These are phyloP conservation scores for Nesometra sesokonis DNA, from an alignment of 35 echinoderm and acorn worm species.

Conservation along the genomic window DNA sequence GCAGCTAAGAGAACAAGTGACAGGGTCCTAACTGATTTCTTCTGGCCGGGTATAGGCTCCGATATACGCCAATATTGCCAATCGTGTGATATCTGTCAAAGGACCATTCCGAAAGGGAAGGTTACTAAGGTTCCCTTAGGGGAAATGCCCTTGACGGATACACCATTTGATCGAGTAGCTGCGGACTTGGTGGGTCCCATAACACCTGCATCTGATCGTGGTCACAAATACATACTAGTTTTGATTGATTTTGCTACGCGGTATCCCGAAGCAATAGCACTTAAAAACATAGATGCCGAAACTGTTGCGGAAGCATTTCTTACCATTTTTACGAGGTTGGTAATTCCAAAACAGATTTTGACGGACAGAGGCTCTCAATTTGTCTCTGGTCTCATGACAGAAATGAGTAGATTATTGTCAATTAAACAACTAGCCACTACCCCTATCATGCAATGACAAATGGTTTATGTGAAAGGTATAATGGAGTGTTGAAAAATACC, in stretches of 20 bases:
- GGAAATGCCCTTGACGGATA: slow-evolving; percentile 13
- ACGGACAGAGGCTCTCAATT: neutral
- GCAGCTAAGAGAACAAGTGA: slow-evolving; percentile 25
- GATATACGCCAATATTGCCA: slow-evolving; percentile 22
- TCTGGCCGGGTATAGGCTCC: slow-evolving; percentile 31
- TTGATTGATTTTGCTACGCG: no score
- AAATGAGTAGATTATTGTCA: no score
- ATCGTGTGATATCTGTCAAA: slow-evolving; percentile 54
- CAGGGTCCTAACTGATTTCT: slow-evolving; percentile 30
- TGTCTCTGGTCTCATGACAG: neutral
- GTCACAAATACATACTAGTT: no score
- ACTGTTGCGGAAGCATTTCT: no score
- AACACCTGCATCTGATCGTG: no score
- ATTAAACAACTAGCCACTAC: no score
- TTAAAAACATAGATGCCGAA: neutral
- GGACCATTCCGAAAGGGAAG: slow-evolving; percentile 18
- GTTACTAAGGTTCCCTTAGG: no score
- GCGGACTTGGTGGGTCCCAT: neutral
- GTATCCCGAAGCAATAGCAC: neutral
- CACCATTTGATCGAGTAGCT: neutral
- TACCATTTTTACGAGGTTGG: neutral
- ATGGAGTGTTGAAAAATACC: neutral
- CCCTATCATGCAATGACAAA: neutral
- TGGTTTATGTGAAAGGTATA: no score
- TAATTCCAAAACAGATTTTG: neutral